phyloP scores from a whole-genome alignment of 1,140 invertebrate species.

The Aethina tumida region DNA sequence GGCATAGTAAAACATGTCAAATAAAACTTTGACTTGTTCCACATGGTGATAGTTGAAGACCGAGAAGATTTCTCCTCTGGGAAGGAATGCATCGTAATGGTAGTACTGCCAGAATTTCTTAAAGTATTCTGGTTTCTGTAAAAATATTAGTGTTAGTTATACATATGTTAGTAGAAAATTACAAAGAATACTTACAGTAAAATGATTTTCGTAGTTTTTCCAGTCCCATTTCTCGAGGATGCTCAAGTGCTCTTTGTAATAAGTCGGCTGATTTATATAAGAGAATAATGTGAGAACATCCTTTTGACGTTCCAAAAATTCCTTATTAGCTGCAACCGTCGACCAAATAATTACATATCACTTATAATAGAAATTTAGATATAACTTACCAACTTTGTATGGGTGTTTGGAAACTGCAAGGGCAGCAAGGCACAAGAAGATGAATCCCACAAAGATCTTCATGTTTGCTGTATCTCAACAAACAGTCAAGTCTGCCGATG shows the following conservation, averaged over 20 bases:
- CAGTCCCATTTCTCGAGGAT: slow-evolving; percentile 43
- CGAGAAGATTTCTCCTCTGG: slow-evolving; percentile 51
- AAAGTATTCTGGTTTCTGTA: slow-evolving; percentile 36
- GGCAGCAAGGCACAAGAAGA: slow-evolving; percentile 5
- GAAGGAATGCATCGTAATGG: slow-evolving; percentile 37
- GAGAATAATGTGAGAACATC: slow-evolving; percentile 50
- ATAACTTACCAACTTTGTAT: slow-evolving; percentile 8
- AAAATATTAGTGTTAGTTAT: not conserved
- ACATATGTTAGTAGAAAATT: not conserved
- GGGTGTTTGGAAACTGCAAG: not conserved
- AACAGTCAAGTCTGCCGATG: slow-evolving; percentile 4
- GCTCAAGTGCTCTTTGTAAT: slow-evolving; percentile 39
- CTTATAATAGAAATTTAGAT: not conserved
- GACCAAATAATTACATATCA: too few species aligned
- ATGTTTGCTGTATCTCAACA: not conserved
- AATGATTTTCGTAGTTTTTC: too few species aligned
- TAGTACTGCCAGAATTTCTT: slow-evolving; percentile 32
- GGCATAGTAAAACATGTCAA: slow-evolving; percentile 58
- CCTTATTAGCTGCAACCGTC: slow-evolving; percentile 28
- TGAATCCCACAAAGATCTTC: slow-evolving; percentile 2
- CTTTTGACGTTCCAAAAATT: slow-evolving; percentile 46
- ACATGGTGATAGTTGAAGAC: slow-evolving; percentile 47
- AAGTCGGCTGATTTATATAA: slow-evolving; percentile 46
- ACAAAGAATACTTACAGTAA: too few species aligned
- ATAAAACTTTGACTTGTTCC: slow-evolving; percentile 51